Conservation (phyloP, 2,888 invertebrate species). For the Patella ulyssiponensis region DNA sequence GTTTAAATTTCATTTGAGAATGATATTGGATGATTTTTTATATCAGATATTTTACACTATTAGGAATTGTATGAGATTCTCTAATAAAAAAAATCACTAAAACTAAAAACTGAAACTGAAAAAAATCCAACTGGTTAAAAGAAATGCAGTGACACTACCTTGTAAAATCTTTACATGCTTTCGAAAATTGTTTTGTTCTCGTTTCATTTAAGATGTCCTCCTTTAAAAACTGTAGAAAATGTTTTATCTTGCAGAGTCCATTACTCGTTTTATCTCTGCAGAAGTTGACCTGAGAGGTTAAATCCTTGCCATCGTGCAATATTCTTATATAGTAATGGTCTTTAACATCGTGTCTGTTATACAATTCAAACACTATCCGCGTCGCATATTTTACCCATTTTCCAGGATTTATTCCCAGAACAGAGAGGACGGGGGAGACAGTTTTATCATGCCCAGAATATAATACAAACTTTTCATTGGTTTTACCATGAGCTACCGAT, state of each 20-base stretch:
- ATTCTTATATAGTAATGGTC: slow-evolving; percentile 80
- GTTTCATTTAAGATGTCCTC: slow-evolving; percentile 83
- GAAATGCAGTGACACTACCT: neutral
- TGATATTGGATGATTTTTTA: no score
- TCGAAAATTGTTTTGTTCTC: neutral
- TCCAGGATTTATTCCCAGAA: slow-evolving; percentile 80
- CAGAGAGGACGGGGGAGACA: slow-evolving; percentile 85
- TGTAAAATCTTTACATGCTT: neutral
- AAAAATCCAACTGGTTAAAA: no score
- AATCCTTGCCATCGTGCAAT: slow-evolving; percentile 88
- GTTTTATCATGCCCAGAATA: slow-evolving; percentile 96
- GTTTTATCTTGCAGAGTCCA: slow-evolving; percentile 85
- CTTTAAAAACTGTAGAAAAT: slow-evolving; percentile 88
- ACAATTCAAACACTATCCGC: slow-evolving; percentile 89
- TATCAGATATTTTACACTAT: no score
- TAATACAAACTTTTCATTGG: slow-evolving; percentile 76
- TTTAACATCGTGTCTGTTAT: slow-evolving; percentile 68
- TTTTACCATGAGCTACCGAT: slow-evolving; percentile 29
- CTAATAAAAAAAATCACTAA: no score
- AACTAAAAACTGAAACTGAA: no score
- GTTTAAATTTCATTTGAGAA: no score
- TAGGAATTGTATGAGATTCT: no score
- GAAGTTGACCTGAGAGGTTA: slow-evolving; percentile 86
- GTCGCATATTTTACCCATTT: slow-evolving; percentile 87
- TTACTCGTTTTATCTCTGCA: slow-evolving; percentile 75